Percentiles rank a stretch among this genome's conserved stretches.
Evolutionary conservation across 2,113 vertebrate genomes (phyloP).

Genomic region (Thamnaconus septentrionalis): DNA sequence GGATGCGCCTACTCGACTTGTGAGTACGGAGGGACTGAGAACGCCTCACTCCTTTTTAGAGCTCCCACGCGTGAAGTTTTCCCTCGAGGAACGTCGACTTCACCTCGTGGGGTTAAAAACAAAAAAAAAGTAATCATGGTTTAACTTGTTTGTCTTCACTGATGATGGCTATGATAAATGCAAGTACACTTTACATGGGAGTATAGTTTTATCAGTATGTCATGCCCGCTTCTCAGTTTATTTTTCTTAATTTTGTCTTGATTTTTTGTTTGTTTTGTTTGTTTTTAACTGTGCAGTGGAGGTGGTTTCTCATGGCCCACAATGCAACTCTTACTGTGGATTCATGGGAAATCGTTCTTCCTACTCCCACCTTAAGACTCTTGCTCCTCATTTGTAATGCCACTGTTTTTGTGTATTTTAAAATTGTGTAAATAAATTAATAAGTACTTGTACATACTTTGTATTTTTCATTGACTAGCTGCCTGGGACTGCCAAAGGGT

Average conservation of each 20-base stretch:
- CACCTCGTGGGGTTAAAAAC: conserved; percentile 46
- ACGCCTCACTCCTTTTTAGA: conserved; percentile 45
- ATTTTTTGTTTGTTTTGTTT: neutral
- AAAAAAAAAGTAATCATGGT: conserved; percentile 18
- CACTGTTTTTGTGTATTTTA: conserved; percentile 90
- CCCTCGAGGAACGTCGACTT: conserved; percentile 15
- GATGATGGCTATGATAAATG: conserved; percentile 41
- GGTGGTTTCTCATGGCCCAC: conserved; percentile 42
- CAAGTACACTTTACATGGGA: conserved; percentile 44
- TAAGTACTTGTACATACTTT: conserved; percentile 79
- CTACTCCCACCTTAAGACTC: conserved; percentile 45
- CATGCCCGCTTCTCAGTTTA: conserved; percentile 18
- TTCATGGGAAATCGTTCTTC: conserved; percentile 47
- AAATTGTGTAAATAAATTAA: conserved; percentile 94
- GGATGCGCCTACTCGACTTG: conserved; percentile 55
- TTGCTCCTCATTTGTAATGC: conserved; percentile 82
- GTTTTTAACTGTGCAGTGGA: conserved; percentile 47
- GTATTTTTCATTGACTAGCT: neutral
- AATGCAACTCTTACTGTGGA: conserved; percentile 66
- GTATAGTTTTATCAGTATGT: conserved; percentile 21
- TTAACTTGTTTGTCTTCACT: conserved; percentile 51
- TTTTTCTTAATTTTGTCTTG: conserved; percentile 16
- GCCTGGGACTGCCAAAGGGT: no score
- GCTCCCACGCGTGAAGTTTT: conserved; percentile 22
- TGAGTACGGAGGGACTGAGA: conserved; percentile 49